These are phyloP conservation scores for Epinephelus awoara DNA, from an alignment of 2,797 vertebrate species.

Conservation along the genomic window DNA sequence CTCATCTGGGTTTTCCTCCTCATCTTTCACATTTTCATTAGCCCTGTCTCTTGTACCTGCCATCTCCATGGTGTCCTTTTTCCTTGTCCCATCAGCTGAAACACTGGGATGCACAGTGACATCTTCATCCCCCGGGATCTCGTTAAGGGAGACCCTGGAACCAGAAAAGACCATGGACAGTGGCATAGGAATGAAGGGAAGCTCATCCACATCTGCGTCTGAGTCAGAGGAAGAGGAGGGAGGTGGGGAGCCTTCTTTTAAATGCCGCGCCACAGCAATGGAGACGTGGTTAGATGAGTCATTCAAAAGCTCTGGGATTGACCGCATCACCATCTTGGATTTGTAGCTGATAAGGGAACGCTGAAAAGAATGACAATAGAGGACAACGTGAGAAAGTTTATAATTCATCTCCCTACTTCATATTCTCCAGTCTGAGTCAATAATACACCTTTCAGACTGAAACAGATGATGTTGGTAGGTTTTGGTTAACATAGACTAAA, in stretches of 20 bases:
- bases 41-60: conserved; percentile 9
- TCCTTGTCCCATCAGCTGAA: conserved; percentile 49
- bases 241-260: conserved; percentile 88
- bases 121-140: conserved; percentile 93
- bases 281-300: conserved; percentile 92
- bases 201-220: conserved; percentile 94
- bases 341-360: conserved; percentile 97
- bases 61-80: conserved; percentile 25
- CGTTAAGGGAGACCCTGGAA: conserved; percentile 94
- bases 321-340: conserved; percentile 95
- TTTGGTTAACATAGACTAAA: too few species aligned
- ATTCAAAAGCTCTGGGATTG: conserved; percentile 94
- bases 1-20: conserved; percentile 68
- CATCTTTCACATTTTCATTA: conserved; percentile 40
- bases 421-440: neutral
- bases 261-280: conserved; percentile 90
- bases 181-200: conserved; percentile 95
- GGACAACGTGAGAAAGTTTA: neutral
- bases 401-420: neutral
- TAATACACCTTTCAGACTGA: neutral
- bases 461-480: too few species aligned
- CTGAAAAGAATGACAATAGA: conserved; percentile 73
- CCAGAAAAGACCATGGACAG: conserved; percentile 93
- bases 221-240: conserved; percentile 96
- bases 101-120: conserved; percentile 50